phyloP scores from a whole-genome alignment of 2,888 invertebrate genomes.

The Arctia plantaginis region DNA sequence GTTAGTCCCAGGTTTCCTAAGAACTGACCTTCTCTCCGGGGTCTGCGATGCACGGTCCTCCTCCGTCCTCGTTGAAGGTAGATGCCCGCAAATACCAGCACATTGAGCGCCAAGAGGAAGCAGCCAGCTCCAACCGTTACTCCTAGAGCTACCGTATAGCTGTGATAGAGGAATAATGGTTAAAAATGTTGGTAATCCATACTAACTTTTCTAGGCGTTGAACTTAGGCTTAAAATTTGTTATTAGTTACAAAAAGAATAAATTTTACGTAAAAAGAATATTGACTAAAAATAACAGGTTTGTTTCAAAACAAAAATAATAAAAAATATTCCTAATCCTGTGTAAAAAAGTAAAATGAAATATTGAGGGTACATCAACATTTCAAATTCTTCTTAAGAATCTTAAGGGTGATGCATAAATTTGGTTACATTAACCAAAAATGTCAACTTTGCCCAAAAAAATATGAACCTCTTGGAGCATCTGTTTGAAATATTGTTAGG shows the following conservation, averaged over 20 bases:
- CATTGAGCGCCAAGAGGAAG: slow-evolving; percentile 89
- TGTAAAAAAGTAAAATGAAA: slow-evolving; percentile 19
- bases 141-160: slow-evolving; percentile 91
- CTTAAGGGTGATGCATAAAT: slow-evolving; percentile 47
- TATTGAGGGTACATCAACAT: slow-evolving; percentile 26
- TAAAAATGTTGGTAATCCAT: background rate
- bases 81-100: slow-evolving; percentile 92
- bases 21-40: slow-evolving; percentile 67
- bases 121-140: slow-evolving; percentile 92
- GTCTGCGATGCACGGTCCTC: slow-evolving; percentile 63
- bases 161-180: slow-evolving; percentile 55
- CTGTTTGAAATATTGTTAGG: slow-evolving; percentile 56
- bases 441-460: slow-evolving; percentile 41
- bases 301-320: slow-evolving; percentile 7
- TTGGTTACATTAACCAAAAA: slow-evolving; percentile 46
- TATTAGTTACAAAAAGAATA: background rate
- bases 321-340: slow-evolving; percentile 10
- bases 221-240: too few relatives aligned
- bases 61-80: slow-evolving; percentile 90
- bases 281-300: background rate
- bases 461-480: slow-evolving; percentile 47
- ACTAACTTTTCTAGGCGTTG: too few relatives aligned
- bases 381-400: slow-evolving; percentile 35
- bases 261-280: background rate
- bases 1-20: background rate